Evolutionary conservation across 2,797 vertebrate species (phyloP).

Genomic region (Remorina albescens): DNA sequence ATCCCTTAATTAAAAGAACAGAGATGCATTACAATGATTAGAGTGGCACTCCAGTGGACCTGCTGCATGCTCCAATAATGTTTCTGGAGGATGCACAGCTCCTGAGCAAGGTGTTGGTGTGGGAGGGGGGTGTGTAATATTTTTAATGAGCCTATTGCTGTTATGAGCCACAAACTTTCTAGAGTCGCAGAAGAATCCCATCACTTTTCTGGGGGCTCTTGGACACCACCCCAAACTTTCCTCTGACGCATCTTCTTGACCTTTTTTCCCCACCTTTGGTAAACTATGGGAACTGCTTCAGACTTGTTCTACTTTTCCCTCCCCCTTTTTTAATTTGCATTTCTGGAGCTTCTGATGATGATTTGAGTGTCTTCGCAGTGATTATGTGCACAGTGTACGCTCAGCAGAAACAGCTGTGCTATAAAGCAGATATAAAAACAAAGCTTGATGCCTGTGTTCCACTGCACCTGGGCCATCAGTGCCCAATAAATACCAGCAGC

Average conservation of each 20-base stretch:
- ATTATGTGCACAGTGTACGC: slow-evolving; percentile 75
- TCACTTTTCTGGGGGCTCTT: slow-evolving; percentile 11
- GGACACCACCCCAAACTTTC: slow-evolving; percentile 45
- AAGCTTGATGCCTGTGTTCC: slow-evolving; percentile 75
- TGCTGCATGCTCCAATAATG: slow-evolving; percentile 75
- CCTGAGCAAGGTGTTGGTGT: slow-evolving; percentile 51
- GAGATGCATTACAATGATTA: slow-evolving; percentile 89
- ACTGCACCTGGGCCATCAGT: slow-evolving; percentile 81
- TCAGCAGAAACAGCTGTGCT: slow-evolving; percentile 83
- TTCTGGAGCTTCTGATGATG: slow-evolving; percentile 77
- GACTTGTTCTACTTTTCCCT: slow-evolving; percentile 3
- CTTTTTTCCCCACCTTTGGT: slow-evolving; percentile 40
- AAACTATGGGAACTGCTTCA: not conserved
- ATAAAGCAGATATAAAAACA: slow-evolving; percentile 84
- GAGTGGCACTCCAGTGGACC: slow-evolving; percentile 77
- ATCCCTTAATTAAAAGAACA: slow-evolving; percentile 91
- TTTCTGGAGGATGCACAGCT: slow-evolving; percentile 71
- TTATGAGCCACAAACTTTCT: slow-evolving; percentile 64
- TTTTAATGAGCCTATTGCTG: slow-evolving; percentile 68
- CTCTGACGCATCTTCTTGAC: slow-evolving; percentile 40
- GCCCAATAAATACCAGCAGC: slow-evolving; percentile 80
- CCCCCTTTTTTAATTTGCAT: slow-evolving; percentile 64
- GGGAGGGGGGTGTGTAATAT: slow-evolving; percentile 52
- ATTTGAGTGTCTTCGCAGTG: slow-evolving; percentile 75
- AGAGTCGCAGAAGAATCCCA: slow-evolving; percentile 30